Conservation (phyloP, 2,113 vertebrate genomes). For the Dasypus novemcinctus region DNA sequence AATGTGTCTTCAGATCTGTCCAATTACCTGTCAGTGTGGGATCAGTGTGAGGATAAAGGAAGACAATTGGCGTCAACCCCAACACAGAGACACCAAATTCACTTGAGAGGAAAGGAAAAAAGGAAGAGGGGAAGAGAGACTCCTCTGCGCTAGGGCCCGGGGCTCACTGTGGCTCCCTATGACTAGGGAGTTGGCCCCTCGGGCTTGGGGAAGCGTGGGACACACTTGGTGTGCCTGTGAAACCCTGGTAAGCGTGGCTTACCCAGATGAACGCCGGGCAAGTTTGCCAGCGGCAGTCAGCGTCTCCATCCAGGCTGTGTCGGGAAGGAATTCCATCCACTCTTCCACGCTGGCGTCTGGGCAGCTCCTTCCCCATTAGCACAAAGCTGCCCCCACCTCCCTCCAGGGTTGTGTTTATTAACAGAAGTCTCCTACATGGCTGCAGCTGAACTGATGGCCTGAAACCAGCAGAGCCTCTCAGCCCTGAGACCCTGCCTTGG, state of each 20-base stretch:
- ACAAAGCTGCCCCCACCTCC: no score
- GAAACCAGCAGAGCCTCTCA: background rate
- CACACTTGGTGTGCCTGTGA: fast-evolving
- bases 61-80: no score
- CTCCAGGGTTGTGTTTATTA: background rate
- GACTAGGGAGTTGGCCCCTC: background rate
- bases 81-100: background rate
- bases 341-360: fast-evolving
- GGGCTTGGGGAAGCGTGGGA: background rate
- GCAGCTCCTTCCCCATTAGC: no score
- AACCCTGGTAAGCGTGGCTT: background rate
- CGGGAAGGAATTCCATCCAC: fast-evolving
- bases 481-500: background rate
- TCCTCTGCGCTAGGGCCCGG: fast-evolving
- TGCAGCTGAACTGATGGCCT: background rate
- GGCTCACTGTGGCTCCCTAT: background rate
- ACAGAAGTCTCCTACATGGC: background rate
- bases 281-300: no score
- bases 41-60: background rate
- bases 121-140: background rate
- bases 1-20: fast-evolving
- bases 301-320: background rate
- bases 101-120: background rate
- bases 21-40: background rate
- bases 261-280: no score